Base-by-base conservation (phyloP, 2,113 vertebrate genomes). In the Camelus bactrianus region DNA sequence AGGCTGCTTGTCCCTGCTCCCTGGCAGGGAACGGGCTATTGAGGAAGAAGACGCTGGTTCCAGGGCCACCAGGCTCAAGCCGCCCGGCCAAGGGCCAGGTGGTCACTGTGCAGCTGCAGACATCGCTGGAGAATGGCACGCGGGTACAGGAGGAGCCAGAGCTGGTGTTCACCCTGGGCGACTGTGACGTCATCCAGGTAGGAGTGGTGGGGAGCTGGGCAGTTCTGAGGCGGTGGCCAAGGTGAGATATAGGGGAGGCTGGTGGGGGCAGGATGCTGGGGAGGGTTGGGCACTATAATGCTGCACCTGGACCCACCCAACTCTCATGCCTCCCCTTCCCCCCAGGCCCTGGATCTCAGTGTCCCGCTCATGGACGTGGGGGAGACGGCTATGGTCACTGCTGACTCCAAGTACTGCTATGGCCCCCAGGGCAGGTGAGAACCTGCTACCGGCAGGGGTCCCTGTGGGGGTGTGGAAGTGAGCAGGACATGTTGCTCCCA, bases 181-280 rank as follows among this genome's bases (percentile, higher is more conserved):
- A 99, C 95, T 99, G 99, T 0, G 99, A 99, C 0, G 99, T 99
- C 62, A 98, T 99, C 62, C 99, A 99, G 99, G 99, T 99, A 97
- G 52, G 46, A 76, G 6, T 2, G 10, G 46, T 6, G 8, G 28
- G 32, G 52, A 65, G 50, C 65, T 80, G 89, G 0, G 0, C 48
- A 0, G 17, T 35, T 62, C 67, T 30, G 28, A 7, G 30, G 42
- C 2, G 98, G 98, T 42, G 98, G 92, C 4, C 0, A 3, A 52
- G 20, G 1, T 0, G 3, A 30, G 86, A 10, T 12, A 13, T 24
- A 64, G 24, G n/a, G 28, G 8, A 20, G 60, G 6, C 4, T 52
- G 69, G 79, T 22, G 65, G n/a, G 5, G 8, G n/a, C 17, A 38
- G 64, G 73, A 46, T 97, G 98, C 19, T 20, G 38, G 35, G 22